A percentile compares a stretch with the other conserved stretches of the same genome.
These are phyloP conservation scores for Drosophila mayaguana DNA, from an alignment of 2,888 invertebrate species.

Conservation along the genomic window DNA sequence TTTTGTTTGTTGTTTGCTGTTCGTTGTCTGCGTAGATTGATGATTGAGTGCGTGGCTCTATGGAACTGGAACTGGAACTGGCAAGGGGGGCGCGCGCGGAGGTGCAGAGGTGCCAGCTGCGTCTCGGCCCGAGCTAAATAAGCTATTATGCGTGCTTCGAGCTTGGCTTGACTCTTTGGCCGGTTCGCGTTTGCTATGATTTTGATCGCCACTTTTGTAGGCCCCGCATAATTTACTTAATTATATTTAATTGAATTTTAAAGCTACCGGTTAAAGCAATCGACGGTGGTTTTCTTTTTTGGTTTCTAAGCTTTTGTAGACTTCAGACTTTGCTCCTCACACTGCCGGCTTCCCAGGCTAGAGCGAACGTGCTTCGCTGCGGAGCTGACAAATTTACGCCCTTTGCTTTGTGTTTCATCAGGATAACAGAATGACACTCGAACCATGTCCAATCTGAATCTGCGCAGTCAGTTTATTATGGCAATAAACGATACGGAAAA, in stretches of 20 bases:
- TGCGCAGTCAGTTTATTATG: slow-evolving; percentile 51
- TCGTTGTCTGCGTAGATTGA: slow-evolving; percentile 66
- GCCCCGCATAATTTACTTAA: slow-evolving; percentile 80
- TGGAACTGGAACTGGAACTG: slow-evolving; percentile 35
- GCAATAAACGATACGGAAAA: slow-evolving; percentile 61
- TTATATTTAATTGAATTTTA: slow-evolving; percentile 80
- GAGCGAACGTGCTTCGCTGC: slow-evolving; percentile 56
- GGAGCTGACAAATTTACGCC: slow-evolving; percentile 68
- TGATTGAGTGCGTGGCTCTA: slow-evolving; percentile 75
- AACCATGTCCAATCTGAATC: slow-evolving; percentile 69
- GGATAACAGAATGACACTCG: slow-evolving; percentile 64
- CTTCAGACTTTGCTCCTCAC: not conserved
- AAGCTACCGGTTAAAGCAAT: slow-evolving; percentile 75
- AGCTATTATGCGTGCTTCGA: slow-evolving; percentile 78
- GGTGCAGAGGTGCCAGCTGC: not conserved
- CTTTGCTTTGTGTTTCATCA: slow-evolving; percentile 28
- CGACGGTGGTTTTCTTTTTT: slow-evolving; percentile 12
- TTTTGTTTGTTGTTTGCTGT: slow-evolving; percentile 23
- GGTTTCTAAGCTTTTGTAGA: not conserved
- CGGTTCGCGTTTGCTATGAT: slow-evolving; percentile 47
- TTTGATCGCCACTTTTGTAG: slow-evolving; percentile 61
- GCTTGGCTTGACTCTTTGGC: slow-evolving; percentile 23
- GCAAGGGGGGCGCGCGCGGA: not conserved
- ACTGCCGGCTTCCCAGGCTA: slow-evolving; percentile 54
- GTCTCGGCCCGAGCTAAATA: slow-evolving; percentile 67